Evolutionary conservation across 2,797 vertebrate species (phyloP).

Genomic region (Ceryle rudis): DNA sequence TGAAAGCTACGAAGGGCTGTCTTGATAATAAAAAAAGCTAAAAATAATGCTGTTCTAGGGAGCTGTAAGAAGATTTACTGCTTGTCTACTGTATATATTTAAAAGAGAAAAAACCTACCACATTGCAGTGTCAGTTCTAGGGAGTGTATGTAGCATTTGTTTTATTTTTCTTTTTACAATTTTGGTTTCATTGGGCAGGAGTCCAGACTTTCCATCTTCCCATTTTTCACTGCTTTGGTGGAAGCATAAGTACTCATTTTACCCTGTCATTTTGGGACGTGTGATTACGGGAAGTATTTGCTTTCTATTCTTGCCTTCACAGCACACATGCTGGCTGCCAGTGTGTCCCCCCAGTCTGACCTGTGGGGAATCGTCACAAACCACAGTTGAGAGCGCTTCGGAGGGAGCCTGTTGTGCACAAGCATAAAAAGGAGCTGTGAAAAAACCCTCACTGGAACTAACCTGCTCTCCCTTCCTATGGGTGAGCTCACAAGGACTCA

Average conservation of each 20-base stretch:
- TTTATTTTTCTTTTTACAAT: constrained; percentile 23
- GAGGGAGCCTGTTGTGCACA: background rate
- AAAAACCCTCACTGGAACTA: background rate
- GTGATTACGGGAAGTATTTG: constrained; percentile 57
- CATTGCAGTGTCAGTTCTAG: constrained; percentile 25
- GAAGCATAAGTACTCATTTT: constrained; percentile 37
- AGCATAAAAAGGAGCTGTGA: background rate
- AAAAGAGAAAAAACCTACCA: constrained; percentile 8
- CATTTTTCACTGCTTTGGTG: constrained; percentile 11
- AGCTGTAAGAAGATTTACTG: constrained; percentile 57
- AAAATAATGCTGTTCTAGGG: constrained; percentile 35
- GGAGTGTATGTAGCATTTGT: background rate
- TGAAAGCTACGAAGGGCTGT: constrained; percentile 36
- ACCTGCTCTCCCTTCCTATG: background rate
- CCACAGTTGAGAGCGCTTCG: background rate
- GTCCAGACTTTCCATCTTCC: constrained; percentile 55
- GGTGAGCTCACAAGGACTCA: background rate
- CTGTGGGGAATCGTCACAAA: constrained; percentile 35
- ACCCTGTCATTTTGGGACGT: constrained; percentile 50
- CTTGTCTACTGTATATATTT: constrained; percentile 45
- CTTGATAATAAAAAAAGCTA: constrained; percentile 49
- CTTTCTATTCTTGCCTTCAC: constrained; percentile 55
- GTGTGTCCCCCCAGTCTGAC: constrained; percentile 41
- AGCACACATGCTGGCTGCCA: constrained; percentile 40
- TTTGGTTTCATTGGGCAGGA: constrained; percentile 46